Evolutionary conservation across 1,140 invertebrate species (phyloP).

Genomic region (Drosophila navojoa): DNA sequence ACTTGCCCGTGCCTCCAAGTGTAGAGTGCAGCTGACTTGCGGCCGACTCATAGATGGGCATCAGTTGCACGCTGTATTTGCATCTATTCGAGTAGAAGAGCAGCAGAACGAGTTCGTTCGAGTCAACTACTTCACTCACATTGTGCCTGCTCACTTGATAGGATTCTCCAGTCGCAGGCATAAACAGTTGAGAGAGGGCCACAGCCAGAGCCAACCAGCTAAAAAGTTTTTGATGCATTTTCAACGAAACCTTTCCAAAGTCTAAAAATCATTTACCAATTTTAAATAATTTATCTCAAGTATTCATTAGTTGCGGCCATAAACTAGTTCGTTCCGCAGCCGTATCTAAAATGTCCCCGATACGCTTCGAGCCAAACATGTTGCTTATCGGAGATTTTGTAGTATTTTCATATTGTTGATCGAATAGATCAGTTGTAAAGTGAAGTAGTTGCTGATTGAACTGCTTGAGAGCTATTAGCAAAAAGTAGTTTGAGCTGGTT

Average conservation of each 20-base stretch:
- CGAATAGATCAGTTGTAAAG: not conserved
- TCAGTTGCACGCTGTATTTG: slow-evolving; percentile 31
- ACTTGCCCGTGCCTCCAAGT: slow-evolving; percentile 91
- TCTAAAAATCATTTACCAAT: not conserved
- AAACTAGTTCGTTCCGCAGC: slow-evolving; percentile 3
- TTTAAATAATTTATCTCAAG: too few species aligned
- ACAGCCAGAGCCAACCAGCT: not conserved
- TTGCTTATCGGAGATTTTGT: not conserved
- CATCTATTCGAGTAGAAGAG: slow-evolving; percentile 50
- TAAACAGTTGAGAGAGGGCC: not conserved
- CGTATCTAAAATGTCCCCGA: not conserved
- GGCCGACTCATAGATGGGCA: slow-evolving; percentile 89
- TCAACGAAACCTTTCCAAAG: not conserved
- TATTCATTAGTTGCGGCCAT: slow-evolving; percentile 13
- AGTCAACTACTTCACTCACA: slow-evolving; percentile 1
- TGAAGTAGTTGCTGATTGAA: not conserved
- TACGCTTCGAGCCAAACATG: not conserved
- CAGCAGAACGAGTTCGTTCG: slow-evolving; percentile 49
- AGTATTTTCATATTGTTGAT: not conserved
- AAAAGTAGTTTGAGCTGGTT: too few species aligned
- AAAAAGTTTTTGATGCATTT: slow-evolving; percentile 3
- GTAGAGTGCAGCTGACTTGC: slow-evolving; percentile 89
- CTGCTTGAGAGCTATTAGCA: not conserved
- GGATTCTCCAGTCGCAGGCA: not conserved
- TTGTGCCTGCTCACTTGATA: not conserved